Percentiles rank a stretch among this genome's conserved stretches.
These are phyloP conservation scores for Piscicola geometra DNA, from an alignment of 2,888 invertebrate species.

Conservation along the genomic window DNA sequence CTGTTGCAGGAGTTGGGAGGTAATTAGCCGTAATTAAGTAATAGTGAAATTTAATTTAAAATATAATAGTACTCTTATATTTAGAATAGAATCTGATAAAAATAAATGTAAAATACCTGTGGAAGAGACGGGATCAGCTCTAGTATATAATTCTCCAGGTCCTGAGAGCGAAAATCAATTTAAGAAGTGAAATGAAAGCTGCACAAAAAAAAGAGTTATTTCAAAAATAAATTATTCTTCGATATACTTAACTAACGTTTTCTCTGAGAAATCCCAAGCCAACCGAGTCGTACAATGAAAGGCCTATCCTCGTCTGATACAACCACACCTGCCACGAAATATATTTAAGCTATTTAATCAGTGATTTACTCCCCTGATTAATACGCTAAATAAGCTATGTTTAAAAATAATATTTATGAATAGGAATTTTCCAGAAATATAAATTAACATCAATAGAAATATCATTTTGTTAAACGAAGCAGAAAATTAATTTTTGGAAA, in stretches of 20 bases:
- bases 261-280: conserved; percentile 85
- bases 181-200: too few species aligned
- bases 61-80: background rate
- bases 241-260: conserved; percentile 57
- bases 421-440: too few species aligned
- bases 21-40: background rate
- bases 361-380: background rate
- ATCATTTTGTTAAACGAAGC: too few species aligned
- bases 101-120: conserved; percentile 64
- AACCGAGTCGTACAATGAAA: conserved; percentile 84
- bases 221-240: background rate
- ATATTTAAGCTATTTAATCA: background rate
- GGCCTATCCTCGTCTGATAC: conserved; percentile 85
- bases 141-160: conserved; percentile 87
- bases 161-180: too few species aligned
- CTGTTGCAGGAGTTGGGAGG: background rate
- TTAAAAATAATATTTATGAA: too few species aligned
- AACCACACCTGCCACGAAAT: conserved; percentile 70
- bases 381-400: too few species aligned
- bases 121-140: conserved; percentile 87
- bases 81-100: too few species aligned
- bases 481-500: too few species aligned
- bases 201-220: too few species aligned
- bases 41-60: background rate
- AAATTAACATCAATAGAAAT: too few species aligned